phyloP scores from a whole-genome alignment of 2,797 vertebrate genomes.

The Orestias chungarensis region DNA sequence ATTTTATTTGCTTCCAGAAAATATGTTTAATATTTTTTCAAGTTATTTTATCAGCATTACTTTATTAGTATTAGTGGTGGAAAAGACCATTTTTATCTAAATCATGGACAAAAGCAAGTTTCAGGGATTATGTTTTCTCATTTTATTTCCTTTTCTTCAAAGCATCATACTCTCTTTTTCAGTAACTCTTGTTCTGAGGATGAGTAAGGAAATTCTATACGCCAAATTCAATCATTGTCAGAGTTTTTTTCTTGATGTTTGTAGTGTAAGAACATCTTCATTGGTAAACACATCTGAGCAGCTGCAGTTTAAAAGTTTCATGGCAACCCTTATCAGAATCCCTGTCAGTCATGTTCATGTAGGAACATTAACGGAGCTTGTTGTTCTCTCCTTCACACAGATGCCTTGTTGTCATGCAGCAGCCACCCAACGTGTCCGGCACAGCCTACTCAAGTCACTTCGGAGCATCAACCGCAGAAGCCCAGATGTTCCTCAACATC shows the following conservation, averaged over 20 bases:
- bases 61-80: neutral
- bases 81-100: neutral
- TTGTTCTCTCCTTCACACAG: slow-evolving; percentile 54
- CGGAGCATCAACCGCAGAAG: slow-evolving; percentile 46
- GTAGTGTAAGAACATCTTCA: neutral
- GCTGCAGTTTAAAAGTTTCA: slow-evolving; percentile 24
- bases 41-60: neutral
- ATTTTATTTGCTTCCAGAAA: neutral
- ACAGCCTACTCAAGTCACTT: slow-evolving; percentile 50
- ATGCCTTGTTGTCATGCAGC: slow-evolving; percentile 63
- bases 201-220: neutral
- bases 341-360: slow-evolving; percentile 9
- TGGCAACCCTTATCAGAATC: slow-evolving; percentile 25
- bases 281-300: slow-evolving; percentile 8
- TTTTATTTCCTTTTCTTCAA: neutral
- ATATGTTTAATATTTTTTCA: neutral
- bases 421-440: slow-evolving; percentile 51
- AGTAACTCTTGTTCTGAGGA: neutral
- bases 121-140: neutral
- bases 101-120: neutral
- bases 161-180: neutral
- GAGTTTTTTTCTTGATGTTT: neutral
- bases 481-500: slow-evolving; percentile 73
- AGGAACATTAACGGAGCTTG: slow-evolving; percentile 33
- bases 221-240: neutral